Evolutionary conservation across 2,888 invertebrate genomes (phyloP), one percentile per base, ranked within the genome.

Genomic region (Cremastobaeus sp.): DNA sequence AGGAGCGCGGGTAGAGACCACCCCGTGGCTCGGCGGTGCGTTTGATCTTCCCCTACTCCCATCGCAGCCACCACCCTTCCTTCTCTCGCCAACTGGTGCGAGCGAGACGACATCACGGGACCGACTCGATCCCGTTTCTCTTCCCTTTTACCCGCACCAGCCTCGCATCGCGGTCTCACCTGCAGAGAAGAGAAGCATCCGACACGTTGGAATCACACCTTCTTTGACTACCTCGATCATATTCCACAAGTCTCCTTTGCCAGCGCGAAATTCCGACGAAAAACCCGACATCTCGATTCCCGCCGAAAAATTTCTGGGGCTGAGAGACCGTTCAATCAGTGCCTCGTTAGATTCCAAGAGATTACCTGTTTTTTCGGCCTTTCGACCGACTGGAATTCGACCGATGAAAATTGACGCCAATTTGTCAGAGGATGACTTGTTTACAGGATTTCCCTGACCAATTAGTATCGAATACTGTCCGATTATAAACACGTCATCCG

Each of bases 1-100:
- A 73, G 64, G 76, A 54, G 76, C 64, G 73, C 73, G 76, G 73
- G 73, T 73, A 76, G 73, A 73, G 87, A 85, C 87, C 78, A 85
- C 82, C 87, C 86, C 86, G 86, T 87, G 87, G 87, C 86, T 86
- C 85, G 87, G 86, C 87, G 85, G 83, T 82, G 81, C 82, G 78
- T 79, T 75, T 76, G 78, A 81, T 80, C 81, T 80, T 79, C 79
- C 64, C 78, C 77, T 74, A 66, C 72, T 74, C 74, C 71, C 30
- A 52, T 52, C 65, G 71, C 74, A 57, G 71, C 75, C 50, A 50
- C 69, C 66, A 52, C 70, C 75, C 76, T 62, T 76, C 66, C 64
- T 72, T 73, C 34, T 73, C 62, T 20, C 12, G 55, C 57, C 43
- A n/a, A 8, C 17, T 25, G 37, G 55, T 6, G 55, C 50, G 82